Base-by-base conservation (phyloP, 2,113 vertebrate genomes). In the Laticauda colubrina region DNA sequence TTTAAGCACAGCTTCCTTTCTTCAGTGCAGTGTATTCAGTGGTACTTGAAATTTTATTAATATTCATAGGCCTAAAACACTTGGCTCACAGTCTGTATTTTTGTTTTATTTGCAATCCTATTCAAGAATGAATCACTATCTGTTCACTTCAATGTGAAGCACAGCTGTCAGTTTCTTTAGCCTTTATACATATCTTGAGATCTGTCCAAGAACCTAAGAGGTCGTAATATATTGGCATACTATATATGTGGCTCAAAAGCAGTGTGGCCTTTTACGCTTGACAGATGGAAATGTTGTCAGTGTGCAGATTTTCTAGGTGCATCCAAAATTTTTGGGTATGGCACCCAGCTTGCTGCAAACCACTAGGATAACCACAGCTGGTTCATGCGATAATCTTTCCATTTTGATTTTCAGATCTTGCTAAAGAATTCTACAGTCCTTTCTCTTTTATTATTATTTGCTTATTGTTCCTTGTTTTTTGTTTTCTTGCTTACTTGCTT, bases 61-160 rank as follows among this genome's bases (percentile, higher is more conserved):
- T 94, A 85, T 64, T 92, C 53, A 10, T 15, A 90, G 96, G 96
- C 95, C 96, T 88, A 3, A 14, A 1, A 56, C 57, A 59, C 24
- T 69, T 55, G 29, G 90, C 2, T 88, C 93, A 88, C 91, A 64
- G 87, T 91, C 92, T 85, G 88, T 91, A 89, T 43, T 91, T 95
- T 96, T 93, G 93, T 45, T 94, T 56, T 39, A 91, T 57, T 94
- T 2, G 90, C 14, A 94, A 91, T 95, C 92, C 93, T 93, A 94
- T 0, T 93, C 8, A 18, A 97, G 64, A 96, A 96, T 95, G 75
- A 81, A 81, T 81, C 43, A 21, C 43, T 81, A 81, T 81, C 64
- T n/a, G 12, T 34, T 69, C 64, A 69, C 64, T 34, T 34, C 64
- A 69, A 69, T 69, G 29, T 69, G 64, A 34, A 69, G 29, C 64